Conservation (phyloP, 2,113 vertebrate species). For the Anser brachyrhynchus region DNA sequence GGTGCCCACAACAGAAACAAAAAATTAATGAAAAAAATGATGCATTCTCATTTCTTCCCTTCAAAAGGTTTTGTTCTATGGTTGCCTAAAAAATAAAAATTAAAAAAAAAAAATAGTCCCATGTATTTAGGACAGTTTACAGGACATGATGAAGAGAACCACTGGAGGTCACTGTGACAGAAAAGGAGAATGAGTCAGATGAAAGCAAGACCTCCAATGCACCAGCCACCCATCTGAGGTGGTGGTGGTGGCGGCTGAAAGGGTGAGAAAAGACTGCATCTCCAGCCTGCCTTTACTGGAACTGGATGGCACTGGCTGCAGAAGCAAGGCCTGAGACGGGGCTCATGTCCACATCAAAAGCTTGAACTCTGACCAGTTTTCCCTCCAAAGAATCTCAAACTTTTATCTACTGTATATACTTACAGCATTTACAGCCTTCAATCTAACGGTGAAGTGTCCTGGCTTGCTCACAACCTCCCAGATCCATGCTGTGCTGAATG, state of each 20-base stretch:
- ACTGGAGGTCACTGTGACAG: constrained; percentile 62
- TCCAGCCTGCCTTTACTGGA: constrained; percentile 7
- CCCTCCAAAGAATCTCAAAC: not conserved
- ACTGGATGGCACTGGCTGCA: not conserved
- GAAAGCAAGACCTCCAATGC: not conserved
- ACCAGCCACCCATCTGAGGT: not conserved
- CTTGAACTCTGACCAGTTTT: not conserved
- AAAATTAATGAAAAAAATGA: not conserved
- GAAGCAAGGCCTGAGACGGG: not conserved
- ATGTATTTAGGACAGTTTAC: not conserved
- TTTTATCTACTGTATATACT: not conserved
- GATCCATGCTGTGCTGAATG: fast-evolving
- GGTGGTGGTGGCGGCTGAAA: not conserved
- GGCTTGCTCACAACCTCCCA: not conserved
- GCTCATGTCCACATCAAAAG: constrained; percentile 12
- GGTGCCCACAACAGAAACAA: not conserved
- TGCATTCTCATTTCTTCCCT: not conserved
- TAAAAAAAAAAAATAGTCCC: fast-evolving
- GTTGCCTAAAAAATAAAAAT: not conserved
- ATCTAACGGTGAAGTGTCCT: not conserved
- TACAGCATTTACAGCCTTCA: not conserved
- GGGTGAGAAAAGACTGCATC: not conserved
- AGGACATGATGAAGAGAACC: constrained; percentile 28
- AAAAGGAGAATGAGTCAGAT: constrained; percentile 18
- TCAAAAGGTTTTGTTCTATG: not conserved